phyloP scores from a whole-genome alignment of 64 coral and sea anemone species.

The Stylophora pistillata region DNA sequence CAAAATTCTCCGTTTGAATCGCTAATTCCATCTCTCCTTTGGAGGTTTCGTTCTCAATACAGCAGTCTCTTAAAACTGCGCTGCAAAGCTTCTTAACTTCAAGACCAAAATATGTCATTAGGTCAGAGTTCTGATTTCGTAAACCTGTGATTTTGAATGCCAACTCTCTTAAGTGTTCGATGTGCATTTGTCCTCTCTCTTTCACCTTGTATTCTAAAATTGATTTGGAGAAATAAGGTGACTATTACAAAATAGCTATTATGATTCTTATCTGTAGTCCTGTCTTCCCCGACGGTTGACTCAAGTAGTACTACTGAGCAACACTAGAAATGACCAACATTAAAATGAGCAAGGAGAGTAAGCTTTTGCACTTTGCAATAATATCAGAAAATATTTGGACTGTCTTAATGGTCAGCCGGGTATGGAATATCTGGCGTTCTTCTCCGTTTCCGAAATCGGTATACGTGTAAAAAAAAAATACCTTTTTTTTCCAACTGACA shows the following conservation, averaged over 20 bases:
- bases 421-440: too few species aligned
- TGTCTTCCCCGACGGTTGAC: too few species aligned
- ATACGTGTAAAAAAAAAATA: too few species aligned
- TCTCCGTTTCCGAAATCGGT: too few species aligned
- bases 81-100: neutral
- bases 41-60: conserved; percentile 11
- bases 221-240: neutral
- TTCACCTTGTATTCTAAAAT: conserved; percentile 11
- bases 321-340: too few species aligned
- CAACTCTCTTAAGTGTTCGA: neutral
- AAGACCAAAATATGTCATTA: neutral
- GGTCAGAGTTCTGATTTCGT: neutral
- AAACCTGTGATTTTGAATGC: neutral
- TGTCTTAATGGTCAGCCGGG: too few species aligned
- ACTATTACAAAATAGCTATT: neutral
- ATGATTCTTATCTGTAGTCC: neutral
- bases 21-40: conserved; percentile 4
- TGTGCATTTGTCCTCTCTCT: conserved; percentile 25
- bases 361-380: too few species aligned
- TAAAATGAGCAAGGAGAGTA: too few species aligned
- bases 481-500: too few species aligned
- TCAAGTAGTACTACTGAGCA: too few species aligned
- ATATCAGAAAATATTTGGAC: too few species aligned
- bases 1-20: neutral
- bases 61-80: conserved; percentile 26